A percentile compares a stretch with the other conserved stretches of the same genome.
Evolutionary conservation across 1,140 invertebrate genomes (phyloP).

Genomic region (Hirudo medicinalis): DNA sequence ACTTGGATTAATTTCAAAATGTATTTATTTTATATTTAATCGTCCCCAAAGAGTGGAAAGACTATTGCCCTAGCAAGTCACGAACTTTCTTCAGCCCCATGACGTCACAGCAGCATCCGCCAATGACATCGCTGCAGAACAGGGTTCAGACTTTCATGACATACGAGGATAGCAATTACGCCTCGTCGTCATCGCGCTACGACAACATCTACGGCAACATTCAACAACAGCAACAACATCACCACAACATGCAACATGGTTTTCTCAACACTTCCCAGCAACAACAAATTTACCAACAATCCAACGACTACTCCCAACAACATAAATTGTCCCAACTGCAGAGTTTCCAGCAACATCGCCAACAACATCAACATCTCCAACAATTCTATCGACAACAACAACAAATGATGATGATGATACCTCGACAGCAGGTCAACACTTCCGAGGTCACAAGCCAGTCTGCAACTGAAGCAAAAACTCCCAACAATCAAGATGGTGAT

Average conservation of each 20-base stretch:
- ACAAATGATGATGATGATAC: neutral
- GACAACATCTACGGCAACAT: neutral
- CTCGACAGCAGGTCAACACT: neutral
- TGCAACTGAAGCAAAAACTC: too few relatives aligned
- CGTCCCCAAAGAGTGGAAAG: too few relatives aligned
- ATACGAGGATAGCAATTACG: too few relatives aligned
- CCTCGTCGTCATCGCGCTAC: neutral
- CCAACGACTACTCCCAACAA: neutral
- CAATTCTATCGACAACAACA: slow-evolving; percentile 5
- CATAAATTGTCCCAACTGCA: neutral
- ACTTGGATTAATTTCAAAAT: too few relatives aligned
- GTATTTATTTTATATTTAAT: too few relatives aligned
- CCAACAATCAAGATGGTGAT: neutral
- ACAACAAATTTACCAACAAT: slow-evolving; percentile 5
- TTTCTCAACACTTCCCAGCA: neutral
- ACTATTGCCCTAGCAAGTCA: too few relatives aligned
- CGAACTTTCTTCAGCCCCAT: too few relatives aligned
- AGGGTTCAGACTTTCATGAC: too few relatives aligned
- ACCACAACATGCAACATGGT: neutral
- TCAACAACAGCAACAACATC: neutral
- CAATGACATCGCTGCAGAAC: too few relatives aligned
- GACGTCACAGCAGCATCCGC: too few relatives aligned
- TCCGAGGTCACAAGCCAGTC: too few relatives aligned
- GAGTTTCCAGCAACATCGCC: neutral
- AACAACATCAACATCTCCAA: neutral